Percentiles rank a stretch among this genome's conserved stretches.
Conservation (phyloP, 2,113 vertebrate genomes). For the Carollia perspicillata region DNA sequence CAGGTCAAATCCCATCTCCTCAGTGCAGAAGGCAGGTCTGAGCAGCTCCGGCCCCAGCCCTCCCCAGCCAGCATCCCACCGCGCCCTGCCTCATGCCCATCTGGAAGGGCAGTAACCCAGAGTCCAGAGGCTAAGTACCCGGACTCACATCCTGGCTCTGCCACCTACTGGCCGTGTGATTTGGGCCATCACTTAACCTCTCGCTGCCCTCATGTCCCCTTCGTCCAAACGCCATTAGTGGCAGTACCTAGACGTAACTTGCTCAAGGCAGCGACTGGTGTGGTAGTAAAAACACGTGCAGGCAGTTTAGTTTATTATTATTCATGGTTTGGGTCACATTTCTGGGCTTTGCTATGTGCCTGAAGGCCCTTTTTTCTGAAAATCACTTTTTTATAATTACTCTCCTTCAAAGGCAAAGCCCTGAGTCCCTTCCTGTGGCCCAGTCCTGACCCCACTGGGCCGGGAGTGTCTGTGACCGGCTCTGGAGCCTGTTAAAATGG, state of each 20-base stretch:
- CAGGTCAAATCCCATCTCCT: background rate
- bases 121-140: background rate
- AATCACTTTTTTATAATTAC: background rate
- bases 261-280: background rate
- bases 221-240: background rate
- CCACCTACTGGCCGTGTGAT: background rate
- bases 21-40: background rate
- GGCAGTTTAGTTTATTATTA: background rate
- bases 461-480: background rate
- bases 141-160: background rate
- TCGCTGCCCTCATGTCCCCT: background rate
- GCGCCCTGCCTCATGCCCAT: background rate
- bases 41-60: fast-evolving
- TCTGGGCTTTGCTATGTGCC: background rate
- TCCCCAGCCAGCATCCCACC: background rate
- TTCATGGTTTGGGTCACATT: background rate
- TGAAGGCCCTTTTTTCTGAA: background rate
- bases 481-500: background rate
- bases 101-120: background rate
- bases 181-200: background rate
- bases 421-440: background rate
- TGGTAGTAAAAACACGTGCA: fast-evolving
- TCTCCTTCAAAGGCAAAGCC: background rate
- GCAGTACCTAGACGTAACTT: background rate
- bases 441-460: no score